These are phyloP conservation scores for Papilio polytes DNA, from an alignment of 1,140 invertebrate genomes.

Conservation along the genomic window DNA sequence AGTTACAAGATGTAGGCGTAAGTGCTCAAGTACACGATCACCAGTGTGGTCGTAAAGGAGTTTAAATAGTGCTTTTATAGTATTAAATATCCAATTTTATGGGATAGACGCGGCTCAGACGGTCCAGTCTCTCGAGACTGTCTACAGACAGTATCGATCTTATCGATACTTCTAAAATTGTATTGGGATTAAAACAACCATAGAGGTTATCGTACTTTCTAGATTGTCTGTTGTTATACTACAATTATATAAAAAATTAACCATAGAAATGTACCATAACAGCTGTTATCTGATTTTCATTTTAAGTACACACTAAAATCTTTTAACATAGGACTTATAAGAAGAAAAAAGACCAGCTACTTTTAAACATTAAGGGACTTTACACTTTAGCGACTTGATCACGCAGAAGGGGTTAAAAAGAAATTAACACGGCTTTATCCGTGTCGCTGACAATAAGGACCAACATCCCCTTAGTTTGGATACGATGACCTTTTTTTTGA, in stretches of 20 bases:
- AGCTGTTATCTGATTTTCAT: too few relatives aligned
- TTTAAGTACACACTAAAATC: background rate
- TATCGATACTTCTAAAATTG: background rate
- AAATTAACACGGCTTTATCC: background rate
- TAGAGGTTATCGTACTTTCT: background rate
- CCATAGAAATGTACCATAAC: background rate
- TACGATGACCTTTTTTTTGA: background rate
- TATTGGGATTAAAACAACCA: background rate
- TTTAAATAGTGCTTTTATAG: background rate
- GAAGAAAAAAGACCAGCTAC: too few relatives aligned
- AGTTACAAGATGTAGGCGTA: background rate
- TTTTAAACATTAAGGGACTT: too few relatives aligned
- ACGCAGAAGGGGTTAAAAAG: slow-evolving; percentile 3
- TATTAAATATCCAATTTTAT: background rate
- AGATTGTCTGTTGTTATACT: background rate
- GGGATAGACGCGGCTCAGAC: background rate
- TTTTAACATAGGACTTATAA: background rate
- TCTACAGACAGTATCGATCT: background rate
- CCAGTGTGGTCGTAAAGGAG: background rate
- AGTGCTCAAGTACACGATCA: background rate
- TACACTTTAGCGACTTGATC: background rate
- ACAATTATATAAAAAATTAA: background rate
- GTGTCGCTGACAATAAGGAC: background rate
- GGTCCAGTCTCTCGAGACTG: background rate
- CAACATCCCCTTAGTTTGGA: background rate